A percentile compares a stretch with the other conserved stretches of the same genome.
Evolutionary conservation across 2,888 invertebrate genomes (phyloP).

Genomic region (Lasioglossum figueresi): DNA sequence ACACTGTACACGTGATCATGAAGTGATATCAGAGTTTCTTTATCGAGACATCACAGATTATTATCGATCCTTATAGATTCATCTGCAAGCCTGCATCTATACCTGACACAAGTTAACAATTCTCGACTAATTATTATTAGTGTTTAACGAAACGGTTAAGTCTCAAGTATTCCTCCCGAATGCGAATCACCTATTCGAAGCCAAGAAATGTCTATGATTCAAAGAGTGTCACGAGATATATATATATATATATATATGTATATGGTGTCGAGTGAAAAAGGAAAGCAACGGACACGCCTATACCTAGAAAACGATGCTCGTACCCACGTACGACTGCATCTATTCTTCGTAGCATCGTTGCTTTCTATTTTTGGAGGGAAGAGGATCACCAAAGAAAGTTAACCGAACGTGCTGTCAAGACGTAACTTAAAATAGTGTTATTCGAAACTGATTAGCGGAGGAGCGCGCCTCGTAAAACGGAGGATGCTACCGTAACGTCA

Average conservation of each 20-base stretch:
- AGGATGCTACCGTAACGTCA: neutral
- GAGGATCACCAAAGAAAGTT: constrained; percentile 30
- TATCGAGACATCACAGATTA: constrained; percentile 21
- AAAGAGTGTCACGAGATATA: neutral
- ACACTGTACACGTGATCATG: constrained; percentile 13
- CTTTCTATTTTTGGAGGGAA: constrained; percentile 26
- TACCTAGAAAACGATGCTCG: neutral
- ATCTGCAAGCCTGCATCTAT: neutral
- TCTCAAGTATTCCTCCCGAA: no score
- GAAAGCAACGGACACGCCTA: neutral
- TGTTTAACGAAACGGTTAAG: no score
- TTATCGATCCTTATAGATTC: constrained; percentile 11
- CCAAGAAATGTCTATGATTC: neutral
- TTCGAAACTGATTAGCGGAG: neutral
- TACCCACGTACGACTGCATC: neutral
- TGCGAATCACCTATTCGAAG: neutral
- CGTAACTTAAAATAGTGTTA: neutral
- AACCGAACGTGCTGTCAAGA: constrained; percentile 24
- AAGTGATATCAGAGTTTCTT: constrained; percentile 7
- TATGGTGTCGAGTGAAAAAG: neutral
- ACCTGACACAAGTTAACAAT: neutral
- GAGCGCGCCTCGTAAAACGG: neutral
- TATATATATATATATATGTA: no score
- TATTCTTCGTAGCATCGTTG: constrained; percentile 23
- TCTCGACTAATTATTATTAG: neutral